A percentile compares a stretch with the other conserved stretches of the same genome.
Evolutionary conservation across 2,797 vertebrate species (phyloP).

Genomic region (Melanotaenia parkinsoni): DNA sequence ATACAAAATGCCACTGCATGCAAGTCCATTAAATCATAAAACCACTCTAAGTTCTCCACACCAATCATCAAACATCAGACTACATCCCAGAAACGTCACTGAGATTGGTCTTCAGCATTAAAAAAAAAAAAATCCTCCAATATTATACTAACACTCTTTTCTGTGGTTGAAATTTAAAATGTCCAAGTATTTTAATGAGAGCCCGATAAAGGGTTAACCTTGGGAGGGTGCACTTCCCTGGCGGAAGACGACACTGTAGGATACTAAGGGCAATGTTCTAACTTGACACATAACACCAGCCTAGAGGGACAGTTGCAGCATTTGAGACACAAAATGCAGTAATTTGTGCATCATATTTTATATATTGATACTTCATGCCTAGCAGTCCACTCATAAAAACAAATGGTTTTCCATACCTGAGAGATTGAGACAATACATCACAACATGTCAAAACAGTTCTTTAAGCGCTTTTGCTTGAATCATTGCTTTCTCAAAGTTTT

Average conservation of each 20-base stretch:
- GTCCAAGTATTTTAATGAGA: too few relatives aligned
- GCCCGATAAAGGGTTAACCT: too few relatives aligned
- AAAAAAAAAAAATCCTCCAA: too few relatives aligned
- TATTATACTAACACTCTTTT: too few relatives aligned
- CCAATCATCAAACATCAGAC: too few relatives aligned
- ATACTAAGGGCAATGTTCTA: constrained; percentile 1
- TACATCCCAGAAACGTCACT: too few relatives aligned
- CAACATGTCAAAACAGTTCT: constrained; percentile 1
- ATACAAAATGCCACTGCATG: too few relatives aligned
- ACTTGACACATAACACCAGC: neutral
- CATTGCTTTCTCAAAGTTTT: neutral
- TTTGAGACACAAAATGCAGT: neutral
- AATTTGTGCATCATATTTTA: neutral
- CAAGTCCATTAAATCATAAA: too few relatives aligned
- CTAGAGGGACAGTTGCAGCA: neutral
- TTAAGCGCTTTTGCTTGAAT: neutral
- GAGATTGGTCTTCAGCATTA: too few relatives aligned
- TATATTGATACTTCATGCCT: neutral
- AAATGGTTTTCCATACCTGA: neutral
- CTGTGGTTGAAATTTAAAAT: too few relatives aligned
- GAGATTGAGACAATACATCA: neutral
- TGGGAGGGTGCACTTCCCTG: too few relatives aligned
- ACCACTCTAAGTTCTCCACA: too few relatives aligned
- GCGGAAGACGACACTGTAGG: neutral
- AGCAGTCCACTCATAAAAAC: neutral